phyloP scores from a whole-genome alignment of 2,888 invertebrate species.

The Agrochola lychnidis region DNA sequence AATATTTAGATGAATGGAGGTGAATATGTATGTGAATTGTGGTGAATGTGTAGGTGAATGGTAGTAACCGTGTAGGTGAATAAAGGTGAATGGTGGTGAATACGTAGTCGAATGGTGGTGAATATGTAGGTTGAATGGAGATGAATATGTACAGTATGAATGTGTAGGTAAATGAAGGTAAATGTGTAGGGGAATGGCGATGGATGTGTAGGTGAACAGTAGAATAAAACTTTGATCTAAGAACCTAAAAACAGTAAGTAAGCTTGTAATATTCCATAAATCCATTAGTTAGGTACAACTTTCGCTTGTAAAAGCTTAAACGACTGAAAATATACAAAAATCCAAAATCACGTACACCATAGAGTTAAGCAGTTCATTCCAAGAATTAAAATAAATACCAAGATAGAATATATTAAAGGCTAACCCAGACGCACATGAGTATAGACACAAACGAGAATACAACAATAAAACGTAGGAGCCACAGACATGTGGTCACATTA shows the following conservation, averaged over 20 bases:
- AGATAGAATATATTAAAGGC: conserved; percentile 12
- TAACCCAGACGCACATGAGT: conserved; percentile 12
- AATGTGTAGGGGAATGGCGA: no score
- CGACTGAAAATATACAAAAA: not conserved
- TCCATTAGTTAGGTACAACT: not conserved
- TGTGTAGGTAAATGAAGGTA: no score
- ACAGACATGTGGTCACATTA: conserved; percentile 74
- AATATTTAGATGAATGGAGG: no score
- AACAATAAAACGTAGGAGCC: conserved; percentile 61
- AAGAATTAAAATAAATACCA: conserved; percentile 37
- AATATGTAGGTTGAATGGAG: no score
- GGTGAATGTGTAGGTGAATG: no score
- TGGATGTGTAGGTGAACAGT: no score
- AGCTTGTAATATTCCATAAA: not conserved
- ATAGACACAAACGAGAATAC: conserved; percentile 27
- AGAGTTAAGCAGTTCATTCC: conserved; percentile 11
- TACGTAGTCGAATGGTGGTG: no score
- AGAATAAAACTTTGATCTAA: not conserved
- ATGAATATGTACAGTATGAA: no score
- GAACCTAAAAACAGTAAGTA: not conserved
- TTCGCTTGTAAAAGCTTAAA: not conserved
- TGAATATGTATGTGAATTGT: no score
- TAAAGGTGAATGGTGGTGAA: no score
- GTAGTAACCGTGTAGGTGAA: no score
- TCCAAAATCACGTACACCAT: conserved; percentile 9